These are phyloP conservation scores for Acomys russatus DNA, from an alignment of 2,797 vertebrate species.

Conservation along the genomic window DNA sequence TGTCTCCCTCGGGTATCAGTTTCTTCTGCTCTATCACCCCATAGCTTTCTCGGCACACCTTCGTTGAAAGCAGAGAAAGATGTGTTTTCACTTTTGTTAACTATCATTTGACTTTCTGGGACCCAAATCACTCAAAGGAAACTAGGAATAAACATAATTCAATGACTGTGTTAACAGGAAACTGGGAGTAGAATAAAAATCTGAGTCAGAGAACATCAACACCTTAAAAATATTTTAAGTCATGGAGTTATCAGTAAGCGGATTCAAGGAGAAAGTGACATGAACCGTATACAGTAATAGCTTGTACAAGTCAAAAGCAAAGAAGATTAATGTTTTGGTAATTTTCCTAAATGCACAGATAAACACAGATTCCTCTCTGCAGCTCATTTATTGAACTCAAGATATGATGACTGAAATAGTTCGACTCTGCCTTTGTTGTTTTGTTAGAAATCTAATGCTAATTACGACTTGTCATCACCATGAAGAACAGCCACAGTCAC, in stretches of 20 bases:
- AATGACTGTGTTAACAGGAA: constrained; percentile 7
- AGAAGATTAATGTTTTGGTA: background rate
- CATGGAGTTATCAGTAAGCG: background rate
- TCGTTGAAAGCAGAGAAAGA: constrained; percentile 55
- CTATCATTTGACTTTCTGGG: constrained; percentile 48
- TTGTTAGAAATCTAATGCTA: constrained; percentile 25
- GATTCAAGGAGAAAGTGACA: constrained; percentile 46
- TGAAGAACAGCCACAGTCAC: background rate
- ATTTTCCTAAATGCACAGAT: constrained; percentile 12
- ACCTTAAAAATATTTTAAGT: constrained; percentile 6
- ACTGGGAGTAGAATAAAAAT: background rate
- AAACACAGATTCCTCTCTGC: constrained; percentile 30
- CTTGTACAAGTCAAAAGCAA: background rate
- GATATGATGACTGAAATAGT: constrained; percentile 17
- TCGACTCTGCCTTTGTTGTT: constrained; percentile 14
- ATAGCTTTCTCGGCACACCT: constrained; percentile 98
- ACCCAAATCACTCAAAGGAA: background rate
- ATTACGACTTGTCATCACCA: background rate
- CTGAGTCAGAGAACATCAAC: constrained; percentile 3
- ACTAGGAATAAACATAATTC: constrained; percentile 32
- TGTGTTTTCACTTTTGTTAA: constrained; percentile 19
- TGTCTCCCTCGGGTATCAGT: constrained; percentile 94
- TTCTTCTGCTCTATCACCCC: constrained; percentile 95
- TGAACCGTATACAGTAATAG: background rate
- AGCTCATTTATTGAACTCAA: constrained; percentile 51